Conservation (phyloP, 2,888 invertebrate species). For the Torymus tubicola region DNA sequence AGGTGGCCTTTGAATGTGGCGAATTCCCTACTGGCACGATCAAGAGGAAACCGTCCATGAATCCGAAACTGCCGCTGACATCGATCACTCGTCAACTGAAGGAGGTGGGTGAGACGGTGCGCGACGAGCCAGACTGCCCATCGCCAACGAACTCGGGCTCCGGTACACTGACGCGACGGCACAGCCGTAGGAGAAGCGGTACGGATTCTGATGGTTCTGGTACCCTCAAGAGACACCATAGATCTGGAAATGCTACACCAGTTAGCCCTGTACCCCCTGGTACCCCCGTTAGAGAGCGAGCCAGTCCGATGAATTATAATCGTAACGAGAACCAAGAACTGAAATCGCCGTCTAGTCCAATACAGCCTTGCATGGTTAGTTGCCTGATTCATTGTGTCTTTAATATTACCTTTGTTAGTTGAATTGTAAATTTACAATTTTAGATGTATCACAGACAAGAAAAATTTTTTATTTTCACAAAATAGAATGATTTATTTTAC, state of each 20-base stretch:
- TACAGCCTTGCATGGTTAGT: conserved; percentile 71
- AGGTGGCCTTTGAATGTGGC: conserved; percentile 75
- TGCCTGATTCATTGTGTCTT: neutral
- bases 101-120: conserved; percentile 87
- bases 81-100: conserved; percentile 93
- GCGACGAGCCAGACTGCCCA: conserved; percentile 78
- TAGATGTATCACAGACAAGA: too few relatives aligned
- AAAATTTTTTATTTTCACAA: too few relatives aligned
- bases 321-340: conserved; percentile 70
- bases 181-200: conserved; percentile 77
- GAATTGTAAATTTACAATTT: too few relatives aligned
- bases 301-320: conserved; percentile 75
- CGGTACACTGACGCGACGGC: conserved; percentile 81
- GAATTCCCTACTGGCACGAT: conserved; percentile 84
- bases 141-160: conserved; percentile 75
- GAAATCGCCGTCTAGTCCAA: conserved; percentile 73
- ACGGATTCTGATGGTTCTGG: conserved; percentile 77
- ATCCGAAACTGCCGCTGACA: conserved; percentile 92
- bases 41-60: conserved; percentile 94
- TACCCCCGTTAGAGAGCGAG: conserved; percentile 78
- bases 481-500: too few relatives aligned
- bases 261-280: conserved; percentile 75
- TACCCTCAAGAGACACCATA: conserved; percentile 73
- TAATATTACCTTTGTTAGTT: too few relatives aligned
- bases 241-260: conserved; percentile 78